Base-by-base conservation (phyloP, 2,888 invertebrate genomes). In the Trilocha varians region DNA sequence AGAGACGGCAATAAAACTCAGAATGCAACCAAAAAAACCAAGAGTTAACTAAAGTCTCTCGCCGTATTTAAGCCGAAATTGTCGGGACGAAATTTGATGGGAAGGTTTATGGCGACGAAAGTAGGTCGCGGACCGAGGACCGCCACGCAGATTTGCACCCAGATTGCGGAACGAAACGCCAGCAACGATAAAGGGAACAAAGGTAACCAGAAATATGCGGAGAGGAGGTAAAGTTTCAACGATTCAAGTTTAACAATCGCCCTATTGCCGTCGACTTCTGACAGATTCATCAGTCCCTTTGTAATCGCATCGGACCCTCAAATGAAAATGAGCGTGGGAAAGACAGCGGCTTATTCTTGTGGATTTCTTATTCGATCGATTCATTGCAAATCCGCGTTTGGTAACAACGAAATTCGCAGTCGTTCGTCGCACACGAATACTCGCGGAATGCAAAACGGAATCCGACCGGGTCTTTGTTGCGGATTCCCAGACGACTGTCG, bases 401-500 rank as follows among this genome's bases (percentile, higher is more conserved):
- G 62, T 67, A 73, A 68, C 67, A 59, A 25, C 62, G 57, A 68
- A 70, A 69, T 69, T 59, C 69, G 64, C 61, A 62, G 62, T 62
- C 65, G 62, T 55, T 56, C 63, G 64, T 60, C 70, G 63, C 70
- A 65, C 68, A 66, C 70, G 70, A 69, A 72, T 65, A 69, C 73
- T 51, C 52, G 60, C 55, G 78, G 83, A 82, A 85, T 82, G 80
- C 80, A 77, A 78, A 78, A 70, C 74, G 80, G 82, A 79, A 82
- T 83, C 72, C 72, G 65, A 72, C 61, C 59, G 59, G 67, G 62
- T 73, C 84, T 82, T 82, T 78, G 83, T 78, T 72, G 70, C 70
- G 66, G 84, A 85, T 85, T 84, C 85, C 78, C 85, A 85, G 85
- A 85, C 85, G 72, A 69, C 73, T 74, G 73, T 59, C 70, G 68